Conservation (phyloP, 64 coral and sea anemone genomes). For the Montipora efflorescens region DNA sequence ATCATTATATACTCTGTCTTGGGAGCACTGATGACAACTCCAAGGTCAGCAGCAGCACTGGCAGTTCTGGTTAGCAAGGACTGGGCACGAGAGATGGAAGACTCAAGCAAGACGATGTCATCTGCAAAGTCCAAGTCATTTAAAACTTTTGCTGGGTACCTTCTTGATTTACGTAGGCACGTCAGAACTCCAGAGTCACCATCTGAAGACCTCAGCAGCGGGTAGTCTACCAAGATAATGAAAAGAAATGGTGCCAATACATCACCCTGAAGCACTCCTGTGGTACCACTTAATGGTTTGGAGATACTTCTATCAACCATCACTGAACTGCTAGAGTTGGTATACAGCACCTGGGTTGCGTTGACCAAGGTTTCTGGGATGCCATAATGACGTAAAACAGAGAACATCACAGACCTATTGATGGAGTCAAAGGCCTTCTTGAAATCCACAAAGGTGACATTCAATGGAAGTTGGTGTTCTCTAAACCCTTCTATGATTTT, state of each 20-base stretch:
- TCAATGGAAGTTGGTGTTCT: not conserved
- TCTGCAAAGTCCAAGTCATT: conserved; percentile 49
- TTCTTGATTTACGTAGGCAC: too few species aligned
- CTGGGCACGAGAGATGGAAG: not conserved
- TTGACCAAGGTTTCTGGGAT: conserved; percentile 33
- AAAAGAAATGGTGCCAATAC: conserved; percentile 39
- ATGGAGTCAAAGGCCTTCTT: not conserved
- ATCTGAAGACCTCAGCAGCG: too few species aligned
- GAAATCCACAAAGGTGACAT: conserved; percentile 41
- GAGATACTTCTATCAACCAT: too few species aligned
- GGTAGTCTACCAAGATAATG: too few species aligned
- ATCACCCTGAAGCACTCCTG: conserved; percentile 2
- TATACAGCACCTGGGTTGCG: not conserved
- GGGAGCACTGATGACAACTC: not conserved
- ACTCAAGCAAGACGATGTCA: conserved; percentile 25
- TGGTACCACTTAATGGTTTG: too few species aligned
- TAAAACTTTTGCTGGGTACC: not conserved
- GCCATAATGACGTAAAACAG: not conserved
- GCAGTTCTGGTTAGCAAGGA: not conserved
- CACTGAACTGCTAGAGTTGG: too few species aligned
- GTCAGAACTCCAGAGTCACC: too few species aligned
- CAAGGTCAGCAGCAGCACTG: not conserved
- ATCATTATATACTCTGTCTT: conserved; percentile 1
- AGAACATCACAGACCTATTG: too few species aligned
- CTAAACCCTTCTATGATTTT: not conserved